These are phyloP conservation scores for Pseudanteris insignis DNA, from an alignment of 2,888 invertebrate genomes.

Conservation along the genomic window DNA sequence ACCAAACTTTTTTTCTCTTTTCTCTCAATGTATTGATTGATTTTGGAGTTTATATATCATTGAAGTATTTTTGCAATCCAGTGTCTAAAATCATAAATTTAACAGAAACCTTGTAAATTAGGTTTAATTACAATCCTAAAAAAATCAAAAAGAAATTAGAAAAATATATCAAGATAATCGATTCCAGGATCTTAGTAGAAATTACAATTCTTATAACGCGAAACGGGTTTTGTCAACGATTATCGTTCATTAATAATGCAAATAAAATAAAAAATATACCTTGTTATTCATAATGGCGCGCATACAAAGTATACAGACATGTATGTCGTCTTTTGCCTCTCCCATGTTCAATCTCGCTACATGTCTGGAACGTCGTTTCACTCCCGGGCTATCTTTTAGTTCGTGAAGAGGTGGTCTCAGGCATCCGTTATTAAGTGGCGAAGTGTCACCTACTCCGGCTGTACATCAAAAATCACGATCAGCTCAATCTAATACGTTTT, in stretches of 20 bases:
- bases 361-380: slow-evolving; percentile 81
- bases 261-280: slow-evolving; percentile 68
- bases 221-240: not conserved
- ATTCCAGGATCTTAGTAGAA: no score
- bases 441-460: slow-evolving; percentile 56
- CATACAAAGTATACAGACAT: slow-evolving; percentile 99
- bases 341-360: slow-evolving; percentile 93
- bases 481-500: slow-evolving; percentile 4
- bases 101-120: no score
- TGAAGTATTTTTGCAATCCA: no score
- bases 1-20: no score
- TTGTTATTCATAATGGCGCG: slow-evolving; percentile 99
- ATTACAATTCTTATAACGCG: no score
- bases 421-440: slow-evolving; percentile 63
- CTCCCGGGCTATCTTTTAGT: slow-evolving; percentile 75
- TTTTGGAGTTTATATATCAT: no score
- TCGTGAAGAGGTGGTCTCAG: slow-evolving; percentile 71
- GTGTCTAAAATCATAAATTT: no score
- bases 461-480: slow-evolving; percentile 25
- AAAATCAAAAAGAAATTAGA: no score
- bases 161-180: no score
- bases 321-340: slow-evolving; percentile 96
- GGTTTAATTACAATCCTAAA: no score
- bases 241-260: not conserved
- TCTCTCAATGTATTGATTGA: no score